Conservation (phyloP, 1,140 invertebrate species). For the Eulimnadia texana region DNA sequence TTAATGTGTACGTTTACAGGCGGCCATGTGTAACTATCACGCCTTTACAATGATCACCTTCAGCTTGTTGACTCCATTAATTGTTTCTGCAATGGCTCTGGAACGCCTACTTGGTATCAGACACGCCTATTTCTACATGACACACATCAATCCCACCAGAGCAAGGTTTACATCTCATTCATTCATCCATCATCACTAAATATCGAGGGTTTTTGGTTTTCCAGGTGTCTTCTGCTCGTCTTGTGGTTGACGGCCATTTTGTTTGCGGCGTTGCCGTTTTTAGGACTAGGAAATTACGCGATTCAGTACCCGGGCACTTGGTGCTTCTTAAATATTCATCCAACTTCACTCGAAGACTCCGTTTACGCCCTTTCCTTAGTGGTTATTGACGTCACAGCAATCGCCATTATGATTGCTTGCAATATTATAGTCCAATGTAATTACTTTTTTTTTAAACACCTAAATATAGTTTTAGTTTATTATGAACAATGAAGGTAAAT, state of each 20-base stretch:
- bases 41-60: slow-evolving; percentile 30
- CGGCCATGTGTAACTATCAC: slow-evolving; percentile 26
- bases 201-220: slow-evolving; percentile 7
- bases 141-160: slow-evolving; percentile 24
- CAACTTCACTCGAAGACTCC: slow-evolving; percentile 18
- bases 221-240: slow-evolving; percentile 22
- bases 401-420: slow-evolving; percentile 26
- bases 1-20: slow-evolving; percentile 5
- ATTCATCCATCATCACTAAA: neutral
- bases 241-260: slow-evolving; percentile 27
- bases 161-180: slow-evolving; percentile 21
- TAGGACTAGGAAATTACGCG: slow-evolving; percentile 28
- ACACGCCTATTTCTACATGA: slow-evolving; percentile 30
- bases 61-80: slow-evolving; percentile 29
- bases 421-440: slow-evolving; percentile 27
- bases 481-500: no score
- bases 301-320: slow-evolving; percentile 31
- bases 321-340: slow-evolving; percentile 32
- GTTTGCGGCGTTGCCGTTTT: slow-evolving; percentile 28
- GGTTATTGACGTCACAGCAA: slow-evolving; percentile 23
- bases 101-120: slow-evolving; percentile 30
- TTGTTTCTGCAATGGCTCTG: slow-evolving; percentile 31
- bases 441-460: neutral
- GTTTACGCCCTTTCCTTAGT: slow-evolving; percentile 26
- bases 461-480: no score